Base-by-base conservation (phyloP, 1,140 invertebrate species). In the Drosophila busckii region DNA sequence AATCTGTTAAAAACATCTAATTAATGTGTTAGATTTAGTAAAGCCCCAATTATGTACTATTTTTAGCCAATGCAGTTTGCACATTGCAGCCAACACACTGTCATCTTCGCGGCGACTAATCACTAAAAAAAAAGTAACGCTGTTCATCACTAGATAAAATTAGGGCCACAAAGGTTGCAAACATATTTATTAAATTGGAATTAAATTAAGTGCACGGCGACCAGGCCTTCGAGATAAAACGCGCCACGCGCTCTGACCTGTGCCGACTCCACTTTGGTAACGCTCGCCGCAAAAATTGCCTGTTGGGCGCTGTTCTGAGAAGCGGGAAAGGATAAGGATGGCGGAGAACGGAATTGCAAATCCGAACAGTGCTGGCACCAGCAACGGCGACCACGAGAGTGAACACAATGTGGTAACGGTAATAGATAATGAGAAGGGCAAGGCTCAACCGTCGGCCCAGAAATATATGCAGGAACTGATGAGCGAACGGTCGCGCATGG, bases 391-490 rank as follows among this genome's bases (percentile, higher is more conserved):
- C 23, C 75, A 82, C 45, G 71, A 82, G 46, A 69, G 64, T 23
- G 84, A 85, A 55, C 78, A 85, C 56, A 71, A 44, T 29, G 40
- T 45, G 20, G 68, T 59, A 31, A 38, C 49, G 20, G 68, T 59
- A 31, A 38, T 45, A 17, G 83, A 85, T 26, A 73, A 67, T 22
- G 73, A 80, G 26, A 84, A 75, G 44, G 44, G 59, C 83, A 37
- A 80, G 71, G 1, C 34, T 76, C 3, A 76, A 68, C 35, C 68
- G 45, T 61, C 80, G 38, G 80, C 84, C 7, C 84, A 86, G 23
- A 86, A 86, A 75, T 86, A 86, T 35, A 86, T 86, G 61, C 84
- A 86, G 41, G 84, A 86, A 34, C 55, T 86, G 35, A 71, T 86
- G 56, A 61, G 56, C 15, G 84, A 86, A 38, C 54, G 84, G 29